Conservation (phyloP, 2,113 vertebrate genomes). For the Cyanoderma ruficeps region DNA sequence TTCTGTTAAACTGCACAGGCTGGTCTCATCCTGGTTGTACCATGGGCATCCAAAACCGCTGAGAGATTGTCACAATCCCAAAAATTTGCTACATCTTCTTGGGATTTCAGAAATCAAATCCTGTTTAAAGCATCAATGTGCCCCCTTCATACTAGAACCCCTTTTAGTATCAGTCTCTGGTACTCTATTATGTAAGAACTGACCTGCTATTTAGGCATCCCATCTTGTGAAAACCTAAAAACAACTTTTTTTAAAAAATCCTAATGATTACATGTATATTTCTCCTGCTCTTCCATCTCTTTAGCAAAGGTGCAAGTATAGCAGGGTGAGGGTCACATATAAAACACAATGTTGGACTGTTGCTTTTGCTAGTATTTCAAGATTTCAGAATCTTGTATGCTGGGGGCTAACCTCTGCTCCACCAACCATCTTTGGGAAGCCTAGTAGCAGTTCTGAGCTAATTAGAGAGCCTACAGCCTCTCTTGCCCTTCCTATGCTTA, state of each 20-base stretch:
- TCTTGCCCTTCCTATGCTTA: not conserved
- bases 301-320: not conserved
- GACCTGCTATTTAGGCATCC: not conserved
- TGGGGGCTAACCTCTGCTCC: not conserved
- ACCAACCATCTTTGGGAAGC: not conserved
- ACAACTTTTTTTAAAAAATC: not conserved
- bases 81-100: slow-evolving; percentile 65
- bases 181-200: not conserved
- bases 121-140: not conserved
- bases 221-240: not conserved
- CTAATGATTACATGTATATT: not conserved
- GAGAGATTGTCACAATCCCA: slow-evolving; percentile 55
- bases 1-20: slow-evolving; percentile 60
- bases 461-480: not conserved
- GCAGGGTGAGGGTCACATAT: fast-evolving
- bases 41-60: slow-evolving; percentile 74
- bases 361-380: not conserved
- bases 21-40: slow-evolving; percentile 51
- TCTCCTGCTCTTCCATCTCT: not conserved
- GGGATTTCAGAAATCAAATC: slow-evolving; percentile 59
- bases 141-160: not conserved
- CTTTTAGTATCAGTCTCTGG: not conserved
- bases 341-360: not conserved
- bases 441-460: not conserved
- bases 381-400: not conserved